Percentiles rank a stretch among this genome's conserved stretches.
Conservation (phyloP, 2,888 invertebrate species). For the Tenthredo mesomela region DNA sequence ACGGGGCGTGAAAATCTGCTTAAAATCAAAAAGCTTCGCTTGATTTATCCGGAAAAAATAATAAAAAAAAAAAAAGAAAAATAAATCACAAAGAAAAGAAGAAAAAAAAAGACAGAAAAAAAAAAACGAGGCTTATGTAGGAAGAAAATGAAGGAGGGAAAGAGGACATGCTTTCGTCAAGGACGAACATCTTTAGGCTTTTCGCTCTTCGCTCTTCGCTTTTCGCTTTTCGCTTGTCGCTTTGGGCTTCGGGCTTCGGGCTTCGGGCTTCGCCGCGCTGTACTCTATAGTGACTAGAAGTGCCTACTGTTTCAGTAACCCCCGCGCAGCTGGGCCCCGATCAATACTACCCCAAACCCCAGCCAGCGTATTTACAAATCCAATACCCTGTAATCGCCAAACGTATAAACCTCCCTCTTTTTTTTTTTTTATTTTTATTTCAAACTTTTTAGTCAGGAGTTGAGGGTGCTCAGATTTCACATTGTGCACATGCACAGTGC, state of each 20-base stretch:
- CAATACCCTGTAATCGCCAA: slow-evolving; percentile 61
- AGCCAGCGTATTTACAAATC: slow-evolving; percentile 72
- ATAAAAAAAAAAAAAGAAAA: neutral
- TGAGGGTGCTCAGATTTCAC: neutral
- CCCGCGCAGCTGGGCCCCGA: slow-evolving; percentile 68
- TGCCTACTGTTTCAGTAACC: slow-evolving; percentile 72
- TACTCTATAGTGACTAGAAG: slow-evolving; percentile 62
- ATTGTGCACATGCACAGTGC: neutral
- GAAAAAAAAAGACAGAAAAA: too few relatives aligned
- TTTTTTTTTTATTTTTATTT: neutral
- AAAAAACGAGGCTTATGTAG: neutral
- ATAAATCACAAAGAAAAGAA: neutral
- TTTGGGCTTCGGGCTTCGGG: slow-evolving; percentile 50
- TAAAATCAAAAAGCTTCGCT: slow-evolving; percentile 39
- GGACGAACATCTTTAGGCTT: slow-evolving; percentile 26
- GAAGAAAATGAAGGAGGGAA: neutral
- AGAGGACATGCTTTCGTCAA: slow-evolving; percentile 27
- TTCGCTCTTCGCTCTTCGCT: slow-evolving; percentile 55
- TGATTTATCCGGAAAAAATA: slow-evolving; percentile 14
- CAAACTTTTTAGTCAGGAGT: neutral
- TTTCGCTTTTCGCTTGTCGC: slow-evolving; percentile 59
- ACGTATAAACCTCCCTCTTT: slow-evolving; percentile 20
- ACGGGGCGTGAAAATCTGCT: slow-evolving; percentile 34
- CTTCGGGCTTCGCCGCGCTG: slow-evolving; percentile 62
- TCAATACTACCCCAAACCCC: slow-evolving; percentile 75